A percentile compares a stretch with the other conserved stretches of the same genome.
Conservation (phyloP, 2,797 vertebrate species). For the Dryobates pubescens region DNA sequence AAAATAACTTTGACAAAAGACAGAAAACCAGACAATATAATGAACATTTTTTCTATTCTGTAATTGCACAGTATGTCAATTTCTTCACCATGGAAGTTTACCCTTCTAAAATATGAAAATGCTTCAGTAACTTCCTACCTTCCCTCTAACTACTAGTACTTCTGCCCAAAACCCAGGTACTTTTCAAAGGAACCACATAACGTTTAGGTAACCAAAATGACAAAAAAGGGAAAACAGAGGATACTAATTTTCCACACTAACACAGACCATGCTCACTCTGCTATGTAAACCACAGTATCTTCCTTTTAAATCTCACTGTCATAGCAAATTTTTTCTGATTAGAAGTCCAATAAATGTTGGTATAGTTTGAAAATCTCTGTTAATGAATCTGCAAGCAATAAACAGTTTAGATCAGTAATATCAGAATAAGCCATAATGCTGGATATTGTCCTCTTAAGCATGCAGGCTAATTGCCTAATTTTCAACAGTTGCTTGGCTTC, state of each 20-base stretch:
- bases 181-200: neutral
- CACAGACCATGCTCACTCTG: neutral
- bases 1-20: neutral
- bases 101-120: neutral
- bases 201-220: neutral
- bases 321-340: neutral
- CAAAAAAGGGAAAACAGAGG: neutral
- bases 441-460: neutral
- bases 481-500: conserved; percentile 30
- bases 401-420: neutral
- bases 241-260: neutral
- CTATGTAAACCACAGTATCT: neutral
- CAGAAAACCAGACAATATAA: neutral
- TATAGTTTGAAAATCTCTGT: neutral
- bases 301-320: neutral
- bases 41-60: neutral
- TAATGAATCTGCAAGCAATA: neutral
- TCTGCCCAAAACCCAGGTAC: accelerated
- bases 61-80: neutral
- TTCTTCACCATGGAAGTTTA: neutral
- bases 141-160: neutral
- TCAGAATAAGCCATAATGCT: neutral
- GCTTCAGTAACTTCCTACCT: neutral
- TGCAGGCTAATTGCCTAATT: conserved; percentile 33
- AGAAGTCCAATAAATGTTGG: neutral